Evolutionary conservation across 2,113 vertebrate genomes (phyloP).

Genomic region (Cochlearius cochlearius): DNA sequence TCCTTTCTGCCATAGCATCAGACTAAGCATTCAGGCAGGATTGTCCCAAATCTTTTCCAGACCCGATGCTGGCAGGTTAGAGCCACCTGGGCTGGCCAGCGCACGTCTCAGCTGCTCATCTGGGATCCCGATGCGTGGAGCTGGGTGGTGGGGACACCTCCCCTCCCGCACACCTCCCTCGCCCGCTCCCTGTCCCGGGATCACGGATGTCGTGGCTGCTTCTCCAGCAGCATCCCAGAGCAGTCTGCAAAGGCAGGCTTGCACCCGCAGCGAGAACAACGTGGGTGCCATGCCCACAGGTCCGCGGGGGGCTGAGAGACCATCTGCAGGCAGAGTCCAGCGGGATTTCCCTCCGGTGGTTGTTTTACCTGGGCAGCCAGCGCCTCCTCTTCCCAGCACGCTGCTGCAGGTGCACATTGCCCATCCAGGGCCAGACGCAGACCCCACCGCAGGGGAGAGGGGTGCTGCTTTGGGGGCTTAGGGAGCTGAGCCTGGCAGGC

Average conservation of each 20-base stretch:
- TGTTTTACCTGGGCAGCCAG: background rate
- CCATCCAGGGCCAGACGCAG: accelerated
- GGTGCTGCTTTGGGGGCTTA: background rate
- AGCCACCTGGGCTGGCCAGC: background rate
- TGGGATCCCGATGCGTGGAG: background rate
- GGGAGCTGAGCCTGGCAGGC: background rate
- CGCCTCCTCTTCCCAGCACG: background rate
- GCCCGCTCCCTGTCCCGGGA: accelerated
- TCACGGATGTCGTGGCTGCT: background rate
- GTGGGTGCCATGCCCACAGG: accelerated
- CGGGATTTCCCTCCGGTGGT: background rate
- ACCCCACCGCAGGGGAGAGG: background rate
- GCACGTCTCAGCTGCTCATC: background rate
- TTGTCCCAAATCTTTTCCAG: background rate
- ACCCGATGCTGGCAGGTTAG: background rate
- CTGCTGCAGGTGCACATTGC: background rate
- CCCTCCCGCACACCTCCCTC: background rate
- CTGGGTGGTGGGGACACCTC: background rate
- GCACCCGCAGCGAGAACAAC: accelerated
- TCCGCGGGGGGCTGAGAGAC: background rate
- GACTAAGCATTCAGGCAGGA: background rate
- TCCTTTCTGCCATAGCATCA: background rate
- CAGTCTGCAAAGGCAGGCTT: background rate
- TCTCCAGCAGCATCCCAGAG: background rate
- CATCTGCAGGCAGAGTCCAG: accelerated